These are phyloP conservation scores for Mechanitis messenoides DNA, from an alignment of 2,888 invertebrate genomes.

Conservation along the genomic window DNA sequence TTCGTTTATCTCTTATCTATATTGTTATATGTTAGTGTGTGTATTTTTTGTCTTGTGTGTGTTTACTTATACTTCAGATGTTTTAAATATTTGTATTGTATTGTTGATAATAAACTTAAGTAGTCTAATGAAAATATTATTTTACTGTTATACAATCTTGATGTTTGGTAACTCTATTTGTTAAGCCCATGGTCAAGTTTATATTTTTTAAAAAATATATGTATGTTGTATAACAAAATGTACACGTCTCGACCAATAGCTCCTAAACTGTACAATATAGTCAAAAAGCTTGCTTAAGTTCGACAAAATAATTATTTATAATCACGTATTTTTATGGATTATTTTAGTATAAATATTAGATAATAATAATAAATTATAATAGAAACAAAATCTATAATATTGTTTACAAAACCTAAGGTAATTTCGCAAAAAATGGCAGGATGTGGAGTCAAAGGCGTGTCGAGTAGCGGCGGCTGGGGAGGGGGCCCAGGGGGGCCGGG, in stretches of 20 bases:
- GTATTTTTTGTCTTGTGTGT: neutral
- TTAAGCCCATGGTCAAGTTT: slow-evolving; percentile 26
- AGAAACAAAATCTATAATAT: slow-evolving; percentile 9
- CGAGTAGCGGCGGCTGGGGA: slow-evolving; percentile 45
- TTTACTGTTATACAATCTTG: slow-evolving; percentile 7
- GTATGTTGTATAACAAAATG: slow-evolving; percentile 31
- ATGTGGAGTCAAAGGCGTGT: slow-evolving; percentile 65
- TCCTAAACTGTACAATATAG: slow-evolving; percentile 52
- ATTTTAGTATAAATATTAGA: neutral
- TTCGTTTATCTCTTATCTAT: neutral
- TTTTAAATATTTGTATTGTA: neutral
- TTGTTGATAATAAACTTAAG: neutral
- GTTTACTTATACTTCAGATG: neutral
- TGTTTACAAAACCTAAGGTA: slow-evolving; percentile 55
- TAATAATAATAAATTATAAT: too few relatives aligned
- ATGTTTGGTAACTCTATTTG: slow-evolving; percentile 5
- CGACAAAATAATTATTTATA: slow-evolving; percentile 38
- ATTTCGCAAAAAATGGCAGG: slow-evolving; percentile 66
- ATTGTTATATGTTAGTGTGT: neutral
- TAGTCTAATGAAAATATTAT: slow-evolving; percentile 1
- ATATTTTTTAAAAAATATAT: slow-evolving; percentile 31
- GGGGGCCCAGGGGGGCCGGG: slow-evolving; percentile 36
- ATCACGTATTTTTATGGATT: neutral
- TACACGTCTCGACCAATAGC: slow-evolving; percentile 62
- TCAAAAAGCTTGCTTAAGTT: slow-evolving; percentile 57